Evolutionary conservation across 2,888 invertebrate species (phyloP).

Genomic region (Disparrhopalites patrizii): DNA sequence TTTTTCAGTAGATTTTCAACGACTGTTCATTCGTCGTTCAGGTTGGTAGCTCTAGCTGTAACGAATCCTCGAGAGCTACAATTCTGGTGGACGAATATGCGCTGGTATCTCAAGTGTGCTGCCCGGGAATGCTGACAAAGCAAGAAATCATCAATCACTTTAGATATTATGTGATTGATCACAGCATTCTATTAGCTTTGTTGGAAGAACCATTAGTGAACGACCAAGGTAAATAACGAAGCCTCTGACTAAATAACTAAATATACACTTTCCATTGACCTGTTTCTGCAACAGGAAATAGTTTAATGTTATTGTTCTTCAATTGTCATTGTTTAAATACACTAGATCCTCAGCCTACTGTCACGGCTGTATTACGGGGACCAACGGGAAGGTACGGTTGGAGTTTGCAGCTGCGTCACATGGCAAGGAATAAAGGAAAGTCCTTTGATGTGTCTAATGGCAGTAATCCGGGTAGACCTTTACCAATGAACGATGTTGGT

Average conservation of each 20-base stretch:
- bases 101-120: conserved; percentile 35
- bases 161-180: conserved; percentile 87
- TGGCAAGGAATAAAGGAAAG: conserved; percentile 71
- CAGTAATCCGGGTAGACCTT: conserved; percentile 66
- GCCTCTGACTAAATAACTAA: too few species aligned
- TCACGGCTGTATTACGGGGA: conserved; percentile 81
- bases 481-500: conserved; percentile 69
- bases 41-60: conserved; percentile 42
- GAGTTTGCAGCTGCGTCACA: conserved; percentile 82
- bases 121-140: conserved; percentile 49
- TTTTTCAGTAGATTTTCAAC: not conserved
- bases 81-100: conserved; percentile 41
- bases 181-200: conserved; percentile 79
- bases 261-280: not conserved
- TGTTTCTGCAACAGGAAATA: not conserved
- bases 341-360: conserved; percentile 91
- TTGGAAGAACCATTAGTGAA: conserved; percentile 91
- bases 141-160: conserved; percentile 66
- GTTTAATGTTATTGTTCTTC: not conserved
- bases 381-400: conserved; percentile 94
- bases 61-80: conserved; percentile 36
- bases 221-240: conserved; percentile 62
- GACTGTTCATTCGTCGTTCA: conserved; percentile 14
- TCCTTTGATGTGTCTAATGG: conserved; percentile 52
- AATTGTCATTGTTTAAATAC: not conserved